Conservation (phyloP, 2,888 invertebrate genomes). For the Arrhopalites spinosus region DNA sequence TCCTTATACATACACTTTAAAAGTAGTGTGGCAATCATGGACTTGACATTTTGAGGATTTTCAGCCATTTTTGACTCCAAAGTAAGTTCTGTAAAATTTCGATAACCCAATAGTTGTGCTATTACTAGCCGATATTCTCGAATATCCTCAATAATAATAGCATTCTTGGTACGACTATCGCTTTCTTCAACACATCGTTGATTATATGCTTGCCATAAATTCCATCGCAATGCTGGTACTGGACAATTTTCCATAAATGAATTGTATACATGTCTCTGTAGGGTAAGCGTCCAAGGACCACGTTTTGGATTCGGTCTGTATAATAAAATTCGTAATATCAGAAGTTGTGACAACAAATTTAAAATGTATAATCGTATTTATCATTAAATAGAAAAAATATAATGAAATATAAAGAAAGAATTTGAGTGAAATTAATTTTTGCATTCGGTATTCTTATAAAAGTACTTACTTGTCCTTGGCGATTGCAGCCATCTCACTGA, state of each 20-base stretch:
- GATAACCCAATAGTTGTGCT: slow-evolving; percentile 78
- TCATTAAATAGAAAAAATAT: neutral
- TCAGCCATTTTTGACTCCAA: slow-evolving; percentile 95
- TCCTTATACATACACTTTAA: slow-evolving; percentile 37
- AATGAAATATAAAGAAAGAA: neutral
- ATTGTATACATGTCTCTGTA: slow-evolving; percentile 74
- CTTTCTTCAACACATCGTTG: slow-evolving; percentile 70
- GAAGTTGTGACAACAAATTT: neutral
- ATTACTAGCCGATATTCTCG: slow-evolving; percentile 69
- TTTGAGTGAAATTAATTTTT: neutral
- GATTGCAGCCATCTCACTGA: slow-evolving; percentile 69
- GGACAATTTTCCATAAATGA: slow-evolving; percentile 85
- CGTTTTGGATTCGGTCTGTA: slow-evolving; percentile 62
- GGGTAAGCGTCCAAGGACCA: slow-evolving; percentile 83
- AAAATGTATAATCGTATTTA: slow-evolving; percentile 57
- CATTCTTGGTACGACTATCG: slow-evolving; percentile 65
- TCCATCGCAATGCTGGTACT: slow-evolving; percentile 76
- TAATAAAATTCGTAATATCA: neutral
- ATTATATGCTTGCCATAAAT: slow-evolving; percentile 80
- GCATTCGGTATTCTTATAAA: slow-evolving; percentile 42
- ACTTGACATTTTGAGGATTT: slow-evolving; percentile 73
- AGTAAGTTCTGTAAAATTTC: slow-evolving; percentile 80
- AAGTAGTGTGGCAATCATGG: slow-evolving; percentile 63
- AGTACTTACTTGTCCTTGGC: slow-evolving; percentile 64
- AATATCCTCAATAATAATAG: slow-evolving; percentile 77